These are phyloP conservation scores for Acipenser oxyrinchus DNA, from an alignment of 2,797 vertebrate genomes.

Conservation along the genomic window DNA sequence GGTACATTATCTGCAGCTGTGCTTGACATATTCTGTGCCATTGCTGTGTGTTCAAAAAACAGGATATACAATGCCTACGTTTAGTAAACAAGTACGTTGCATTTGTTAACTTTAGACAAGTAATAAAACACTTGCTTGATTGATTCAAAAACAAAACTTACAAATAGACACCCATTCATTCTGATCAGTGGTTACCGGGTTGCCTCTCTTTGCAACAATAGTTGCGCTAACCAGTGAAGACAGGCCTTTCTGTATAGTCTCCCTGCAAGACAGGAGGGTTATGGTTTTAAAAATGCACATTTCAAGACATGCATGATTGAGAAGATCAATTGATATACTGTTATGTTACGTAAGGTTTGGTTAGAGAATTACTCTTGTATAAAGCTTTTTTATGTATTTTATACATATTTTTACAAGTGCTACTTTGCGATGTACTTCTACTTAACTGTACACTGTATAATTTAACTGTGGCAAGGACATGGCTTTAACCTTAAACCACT, in stretches of 20 bases:
- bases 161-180: constrained; percentile 78
- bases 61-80: neutral
- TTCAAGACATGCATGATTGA: too few species aligned
- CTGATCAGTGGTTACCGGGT: constrained; percentile 50
- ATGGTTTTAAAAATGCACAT: neutral
- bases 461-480: too few species aligned
- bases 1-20: constrained; percentile 13
- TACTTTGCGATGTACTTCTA: too few species aligned
- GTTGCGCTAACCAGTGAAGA: constrained; percentile 56
- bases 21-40: constrained; percentile 39
- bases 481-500: too few species aligned
- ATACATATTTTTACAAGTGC: too few species aligned
- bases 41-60: constrained; percentile 29
- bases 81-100: neutral
- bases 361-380: too few species aligned
- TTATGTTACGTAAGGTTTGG: too few species aligned
- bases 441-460: too few species aligned
- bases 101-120: neutral
- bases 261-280: constrained; percentile 50
- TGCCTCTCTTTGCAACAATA: constrained; percentile 64
- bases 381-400: too few species aligned
- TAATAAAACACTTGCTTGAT: neutral
- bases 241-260: constrained; percentile 50
- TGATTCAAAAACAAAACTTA: constrained; percentile 51
- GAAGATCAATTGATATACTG: too few species aligned